A percentile compares a stretch with the other conserved stretches of the same genome.
These are phyloP conservation scores for Dasysyrphus albostriatus DNA, from an alignment of 2,888 invertebrate genomes.

Conservation along the genomic window DNA sequence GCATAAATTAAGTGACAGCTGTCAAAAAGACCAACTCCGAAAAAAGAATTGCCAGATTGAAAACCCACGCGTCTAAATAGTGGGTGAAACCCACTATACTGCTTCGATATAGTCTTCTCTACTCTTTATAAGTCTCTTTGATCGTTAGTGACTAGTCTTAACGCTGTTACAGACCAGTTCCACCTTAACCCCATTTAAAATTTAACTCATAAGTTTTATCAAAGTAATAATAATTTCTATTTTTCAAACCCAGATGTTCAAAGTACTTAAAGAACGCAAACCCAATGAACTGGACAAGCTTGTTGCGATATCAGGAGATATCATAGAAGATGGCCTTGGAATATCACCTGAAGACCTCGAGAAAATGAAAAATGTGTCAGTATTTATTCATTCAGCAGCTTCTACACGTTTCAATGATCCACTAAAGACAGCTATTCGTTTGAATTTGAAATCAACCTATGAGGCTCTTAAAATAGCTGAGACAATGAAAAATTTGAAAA, in stretches of 20 bases:
- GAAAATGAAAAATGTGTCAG: slow-evolving; percentile 85
- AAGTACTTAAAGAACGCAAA: slow-evolving; percentile 76
- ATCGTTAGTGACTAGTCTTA: no score
- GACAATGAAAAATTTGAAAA: slow-evolving; percentile 85
- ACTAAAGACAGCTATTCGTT: slow-evolving; percentile 86
- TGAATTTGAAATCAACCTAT: slow-evolving; percentile 88
- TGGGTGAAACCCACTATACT: no score
- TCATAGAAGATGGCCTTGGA: slow-evolving; percentile 77
- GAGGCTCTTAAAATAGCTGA: slow-evolving; percentile 87
- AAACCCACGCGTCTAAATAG: no score
- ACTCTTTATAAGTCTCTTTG: no score
- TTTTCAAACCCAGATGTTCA: slow-evolving; percentile 76
- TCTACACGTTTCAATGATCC: slow-evolving; percentile 93
- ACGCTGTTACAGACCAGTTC: no score
- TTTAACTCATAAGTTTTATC: no score
- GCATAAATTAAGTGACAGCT: no score
- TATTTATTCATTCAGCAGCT: slow-evolving; percentile 92
- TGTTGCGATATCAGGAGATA: slow-evolving; percentile 80
- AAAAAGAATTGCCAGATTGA: no score
- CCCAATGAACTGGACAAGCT: slow-evolving; percentile 79
- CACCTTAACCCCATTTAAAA: no score
- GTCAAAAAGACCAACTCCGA: no score
- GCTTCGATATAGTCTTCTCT: no score
- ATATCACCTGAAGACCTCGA: slow-evolving; percentile 74
- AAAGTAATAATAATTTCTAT: neutral